Evolutionary conservation across 1,140 invertebrate genomes (phyloP).

Genomic region (Bombus consobrinus): DNA sequence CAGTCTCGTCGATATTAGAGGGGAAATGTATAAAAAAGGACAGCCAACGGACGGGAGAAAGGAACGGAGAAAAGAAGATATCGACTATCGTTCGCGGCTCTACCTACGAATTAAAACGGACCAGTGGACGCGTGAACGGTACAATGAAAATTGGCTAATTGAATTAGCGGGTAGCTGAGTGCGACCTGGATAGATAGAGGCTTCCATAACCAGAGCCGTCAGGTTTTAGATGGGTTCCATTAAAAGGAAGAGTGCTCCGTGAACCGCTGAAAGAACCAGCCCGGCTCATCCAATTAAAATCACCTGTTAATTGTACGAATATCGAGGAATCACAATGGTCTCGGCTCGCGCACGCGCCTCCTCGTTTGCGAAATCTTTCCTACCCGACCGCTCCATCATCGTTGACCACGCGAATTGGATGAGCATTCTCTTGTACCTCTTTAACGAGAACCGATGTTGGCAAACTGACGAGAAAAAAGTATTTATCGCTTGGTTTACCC

Average conservation of each 20-base stretch:
- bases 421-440: background rate
- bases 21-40: conserved; percentile 34
- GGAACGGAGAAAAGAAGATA: background rate
- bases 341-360: background rate
- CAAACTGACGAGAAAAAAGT: background rate
- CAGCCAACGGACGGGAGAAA: background rate
- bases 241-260: conserved; percentile 10
- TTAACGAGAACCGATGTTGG: background rate
- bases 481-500: background rate
- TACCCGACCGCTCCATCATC: background rate
- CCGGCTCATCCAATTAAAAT: conserved; percentile 33
- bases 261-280: conserved; percentile 9
- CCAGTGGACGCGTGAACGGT: conserved; percentile 55
- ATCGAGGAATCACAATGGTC: conserved; percentile 21
- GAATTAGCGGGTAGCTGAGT: conserved; percentile 11
- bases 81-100: conserved; percentile 47
- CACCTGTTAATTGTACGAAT: conserved; percentile 48
- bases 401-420: background rate
- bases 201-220: conserved; percentile 4
- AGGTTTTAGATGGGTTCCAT: conserved; percentile 32
- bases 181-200: conserved; percentile 2
- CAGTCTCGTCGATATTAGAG: background rate
- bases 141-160: conserved; percentile 51
- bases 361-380: background rate
- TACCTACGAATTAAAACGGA: conserved; percentile 60